Conservation (phyloP, 2,113 vertebrate genomes). For the Menura novaehollandiae region DNA sequence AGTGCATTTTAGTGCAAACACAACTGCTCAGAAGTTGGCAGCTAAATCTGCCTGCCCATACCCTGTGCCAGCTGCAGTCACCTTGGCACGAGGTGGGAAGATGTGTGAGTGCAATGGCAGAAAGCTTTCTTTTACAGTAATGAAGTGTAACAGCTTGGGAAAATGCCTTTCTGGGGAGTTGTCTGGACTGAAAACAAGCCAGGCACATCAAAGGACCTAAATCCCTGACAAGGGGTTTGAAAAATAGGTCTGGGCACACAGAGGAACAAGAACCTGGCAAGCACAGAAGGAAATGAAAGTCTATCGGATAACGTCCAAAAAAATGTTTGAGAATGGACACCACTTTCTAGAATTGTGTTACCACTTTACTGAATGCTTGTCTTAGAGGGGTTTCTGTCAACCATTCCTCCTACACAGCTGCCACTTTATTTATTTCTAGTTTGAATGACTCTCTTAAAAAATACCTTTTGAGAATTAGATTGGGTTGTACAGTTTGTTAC, state of each 20-base stretch:
- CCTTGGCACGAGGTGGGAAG: not conserved
- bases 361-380: not conserved
- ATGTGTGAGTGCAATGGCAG: not conserved
- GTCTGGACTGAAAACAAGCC: not conserved
- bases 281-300: not conserved
- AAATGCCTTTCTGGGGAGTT: not conserved
- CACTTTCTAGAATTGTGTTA: not conserved
- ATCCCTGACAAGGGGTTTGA: not conserved
- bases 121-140: not conserved
- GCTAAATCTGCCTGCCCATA: not conserved
- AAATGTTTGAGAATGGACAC: not conserved
- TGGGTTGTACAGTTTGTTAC: not conserved
- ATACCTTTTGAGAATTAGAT: not conserved
- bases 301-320: not conserved
- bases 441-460: not conserved
- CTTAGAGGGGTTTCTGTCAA: not conserved
- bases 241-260: not conserved
- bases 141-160: not conserved
- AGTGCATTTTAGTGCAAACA: not conserved
- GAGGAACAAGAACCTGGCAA: not conserved
- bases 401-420: not conserved
- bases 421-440: not conserved
- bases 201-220: conserved; percentile 12
- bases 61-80: not conserved
- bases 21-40: not conserved